These are phyloP conservation scores for Hirtodrosophila histrioides DNA, from an alignment of 2,888 invertebrate species.

Conservation along the genomic window DNA sequence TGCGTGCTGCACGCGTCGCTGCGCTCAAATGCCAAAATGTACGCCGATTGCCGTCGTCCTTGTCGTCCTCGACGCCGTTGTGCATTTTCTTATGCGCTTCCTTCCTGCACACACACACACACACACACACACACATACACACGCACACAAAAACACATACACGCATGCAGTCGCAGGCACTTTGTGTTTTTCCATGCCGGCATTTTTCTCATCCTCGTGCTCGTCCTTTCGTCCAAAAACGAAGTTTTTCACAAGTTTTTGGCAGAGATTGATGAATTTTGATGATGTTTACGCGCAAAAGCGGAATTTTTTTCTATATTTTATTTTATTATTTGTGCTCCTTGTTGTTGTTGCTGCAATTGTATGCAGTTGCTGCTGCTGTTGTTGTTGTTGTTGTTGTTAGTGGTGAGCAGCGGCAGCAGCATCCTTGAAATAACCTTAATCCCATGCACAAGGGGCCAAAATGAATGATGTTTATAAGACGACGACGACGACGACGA, in stretches of 20 bases:
- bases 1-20: slow-evolving; percentile 76
- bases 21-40: slow-evolving; percentile 74
- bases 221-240: slow-evolving; percentile 27
- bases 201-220: slow-evolving; percentile 21
- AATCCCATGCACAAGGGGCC: slow-evolving; percentile 81
- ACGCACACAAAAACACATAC: slow-evolving; percentile 24
- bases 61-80: slow-evolving; percentile 19
- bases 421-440: slow-evolving; percentile 83
- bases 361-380: not conserved
- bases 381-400: slow-evolving; percentile 8
- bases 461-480: slow-evolving; percentile 81
- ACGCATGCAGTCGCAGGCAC: slow-evolving; percentile 37
- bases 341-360: too few relatives aligned
- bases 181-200: slow-evolving; percentile 40
- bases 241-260: slow-evolving; percentile 81
- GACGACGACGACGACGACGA: slow-evolving; percentile 33
- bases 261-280: slow-evolving; percentile 84
- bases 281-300: slow-evolving; percentile 81
- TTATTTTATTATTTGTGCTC: not conserved
- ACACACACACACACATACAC: not conserved
- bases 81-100: slow-evolving; percentile 50
- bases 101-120: slow-evolving; percentile 36
- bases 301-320: slow-evolving; percentile 54
- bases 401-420: slow-evolving; percentile 34
- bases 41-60: slow-evolving; percentile 43